These are phyloP conservation scores for Salmo trutta DNA, from an alignment of 2,797 vertebrate genomes.

Conservation along the genomic window DNA sequence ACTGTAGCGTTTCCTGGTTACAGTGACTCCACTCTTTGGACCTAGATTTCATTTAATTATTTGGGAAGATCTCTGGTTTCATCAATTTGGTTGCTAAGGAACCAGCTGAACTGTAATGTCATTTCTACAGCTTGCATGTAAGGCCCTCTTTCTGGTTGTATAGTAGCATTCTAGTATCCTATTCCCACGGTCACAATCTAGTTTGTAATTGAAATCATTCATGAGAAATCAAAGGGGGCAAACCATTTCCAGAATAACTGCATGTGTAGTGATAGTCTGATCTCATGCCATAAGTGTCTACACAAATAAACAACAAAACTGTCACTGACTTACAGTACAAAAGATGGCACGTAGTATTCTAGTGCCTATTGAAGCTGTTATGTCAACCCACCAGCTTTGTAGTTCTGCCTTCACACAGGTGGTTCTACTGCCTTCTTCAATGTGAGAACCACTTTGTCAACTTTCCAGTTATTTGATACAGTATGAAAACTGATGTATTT, in stretches of 20 bases:
- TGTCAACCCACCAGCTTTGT: constrained; percentile 56
- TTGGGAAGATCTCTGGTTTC: constrained; percentile 67
- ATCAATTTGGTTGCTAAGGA: constrained; percentile 73
- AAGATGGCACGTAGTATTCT: constrained; percentile 50
- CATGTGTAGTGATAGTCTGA: constrained; percentile 69
- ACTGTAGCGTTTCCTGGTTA: constrained; percentile 54
- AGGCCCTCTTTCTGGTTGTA: constrained; percentile 58
- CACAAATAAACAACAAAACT: constrained; percentile 16
- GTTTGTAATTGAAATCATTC: constrained; percentile 64
- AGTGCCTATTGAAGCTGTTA: constrained; percentile 49
- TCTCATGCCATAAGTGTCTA: constrained; percentile 43
- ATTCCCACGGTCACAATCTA: constrained; percentile 36
- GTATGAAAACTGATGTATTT: constrained; percentile 35
- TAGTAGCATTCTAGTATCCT: constrained; percentile 53
- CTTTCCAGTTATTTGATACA: constrained; percentile 33
- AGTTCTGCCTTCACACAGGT: constrained; percentile 42
- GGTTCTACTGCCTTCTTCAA: constrained; percentile 24
- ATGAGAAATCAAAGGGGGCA: constrained; percentile 30
- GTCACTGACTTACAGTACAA: constrained; percentile 23
- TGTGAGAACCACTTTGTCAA: constrained; percentile 27
- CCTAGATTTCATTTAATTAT: constrained; percentile 69
- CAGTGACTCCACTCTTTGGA: constrained; percentile 73
- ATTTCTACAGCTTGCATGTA: constrained; percentile 69
- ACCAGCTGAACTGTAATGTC: constrained; percentile 70
- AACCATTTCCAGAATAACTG: constrained; percentile 61